Base-by-base conservation (phyloP, 2,888 invertebrate genomes). In the Onchidella celtica region DNA sequence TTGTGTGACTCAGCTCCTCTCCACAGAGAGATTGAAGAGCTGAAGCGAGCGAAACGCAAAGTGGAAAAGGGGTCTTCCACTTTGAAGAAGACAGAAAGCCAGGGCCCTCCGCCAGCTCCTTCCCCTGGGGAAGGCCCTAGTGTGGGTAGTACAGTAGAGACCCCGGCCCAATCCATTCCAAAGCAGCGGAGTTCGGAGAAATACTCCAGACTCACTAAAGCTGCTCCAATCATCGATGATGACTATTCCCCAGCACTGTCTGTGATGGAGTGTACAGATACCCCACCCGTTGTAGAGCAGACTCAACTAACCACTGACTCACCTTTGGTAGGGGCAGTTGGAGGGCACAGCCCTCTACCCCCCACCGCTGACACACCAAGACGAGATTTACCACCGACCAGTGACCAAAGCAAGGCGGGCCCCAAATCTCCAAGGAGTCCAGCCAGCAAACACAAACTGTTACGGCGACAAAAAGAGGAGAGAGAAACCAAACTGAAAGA, bases 121-220 rank as follows among this genome's bases (percentile, higher is more conserved):
- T 69, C 80, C 72, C 73, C 63, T 65, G 68, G 32, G 59, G 70
- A 38, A 47, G 73, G 55, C 55, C 79, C 57, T 27, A 65, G 40
- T 14, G 57, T 34, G 14, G 61, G 38, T 24, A 69, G 79, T 78
- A 72, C 75, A 75, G 84, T 86, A 59, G 88, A 89, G 86, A 87
- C 88, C 86, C 89, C 89, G 59, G 86, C 87, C 81, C 84, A 86
- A 81, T 85, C 87, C 83, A 88, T 90, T 87, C 90, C 90, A 84
- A 87, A 87, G 83, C 75, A 75, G 77, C 63, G 38, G 47, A 82
- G 80, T 29, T 29, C 61, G 73, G 86, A 81, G 6, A 74, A 69
- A 47, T n/a, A n/a, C n/a, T 70, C 84, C 69, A 79, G 69, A 38
- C 83, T 81, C 73, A 66, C 40, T 27, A 61, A 78, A 59, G 72